These are phyloP conservation scores for Morelia viridis DNA, from an alignment of 2,797 vertebrate genomes.

Conservation along the genomic window DNA sequence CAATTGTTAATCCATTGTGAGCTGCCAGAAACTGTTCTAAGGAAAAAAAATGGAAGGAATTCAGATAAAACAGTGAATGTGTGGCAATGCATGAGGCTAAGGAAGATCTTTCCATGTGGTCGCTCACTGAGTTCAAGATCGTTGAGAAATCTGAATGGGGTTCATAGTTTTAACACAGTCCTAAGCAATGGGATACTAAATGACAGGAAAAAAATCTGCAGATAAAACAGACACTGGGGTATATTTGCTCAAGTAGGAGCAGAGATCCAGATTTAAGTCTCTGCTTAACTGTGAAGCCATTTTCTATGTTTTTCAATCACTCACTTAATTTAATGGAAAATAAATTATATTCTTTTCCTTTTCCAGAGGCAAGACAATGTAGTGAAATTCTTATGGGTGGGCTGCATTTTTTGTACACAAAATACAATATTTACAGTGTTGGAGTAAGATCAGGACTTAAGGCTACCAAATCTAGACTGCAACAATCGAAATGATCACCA, in stretches of 20 bases:
- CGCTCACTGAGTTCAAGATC: neutral
- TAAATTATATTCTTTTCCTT: neutral
- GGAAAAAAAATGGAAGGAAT: neutral
- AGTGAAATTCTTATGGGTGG: neutral
- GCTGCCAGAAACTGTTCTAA: neutral
- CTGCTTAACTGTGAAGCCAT: neutral
- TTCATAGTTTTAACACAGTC: neutral
- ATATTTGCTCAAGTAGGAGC: neutral
- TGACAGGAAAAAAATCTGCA: neutral
- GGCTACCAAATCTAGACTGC: neutral
- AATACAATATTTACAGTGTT: neutral
- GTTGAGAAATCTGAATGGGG: neutral
- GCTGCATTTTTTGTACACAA: neutral
- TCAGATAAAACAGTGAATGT: neutral
- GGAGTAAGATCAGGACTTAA: neutral
- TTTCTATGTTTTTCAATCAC: neutral
- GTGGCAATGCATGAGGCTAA: neutral
- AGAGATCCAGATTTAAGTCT: neutral
- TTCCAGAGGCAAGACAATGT: neutral
- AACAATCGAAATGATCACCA: neutral
- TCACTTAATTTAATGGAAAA: neutral
- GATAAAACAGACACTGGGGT: neutral
- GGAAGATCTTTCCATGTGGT: neutral
- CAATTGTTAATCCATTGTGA: neutral
- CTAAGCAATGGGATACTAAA: neutral